Evolutionary conservation across 2,888 invertebrate genomes (phyloP), one percentile per base, ranked within the genome.

Genomic region (Polydrusus cervinus): DNA sequence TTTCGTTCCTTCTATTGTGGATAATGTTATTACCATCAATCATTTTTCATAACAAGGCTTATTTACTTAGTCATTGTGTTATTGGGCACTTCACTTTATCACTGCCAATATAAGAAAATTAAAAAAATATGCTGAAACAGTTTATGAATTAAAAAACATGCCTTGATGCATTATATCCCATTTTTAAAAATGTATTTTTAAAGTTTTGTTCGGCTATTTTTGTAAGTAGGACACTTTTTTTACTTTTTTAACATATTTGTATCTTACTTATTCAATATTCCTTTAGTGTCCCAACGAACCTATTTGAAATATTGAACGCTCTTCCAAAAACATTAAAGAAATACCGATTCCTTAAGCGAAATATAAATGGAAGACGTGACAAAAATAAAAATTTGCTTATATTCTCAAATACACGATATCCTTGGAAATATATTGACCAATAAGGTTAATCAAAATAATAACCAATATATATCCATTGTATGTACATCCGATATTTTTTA

Each of bases 291-390:
- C 25, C 40, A 60, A 43, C 30, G 25, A 64, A 57, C 62, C 69
- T 45, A 68, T 68, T 55, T 14, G 69, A 68, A 68, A 68, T 68
- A 72, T 72, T 49, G 57, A 61, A 68, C 51, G 43, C 62, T 62
- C 20, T 14, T 51, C 64, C 40, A 40, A 62, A 64, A 51, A 49
- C 61, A 71, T 64, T 25, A 64, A 64, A 62, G 62, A 64, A 71
- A 71, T 64, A 51, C 66, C 53, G 65, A 72, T 61, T 73, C 73
- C 66, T 61, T 73, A 67, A 61, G 65, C 67, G 61, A 73, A 64
- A 74, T 68, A 73, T 73, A 73, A 73, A 73, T 73, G 57, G 60
- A 55, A 20, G 43, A 74, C 74, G 74, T 74, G 74, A 68, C 62
- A 62, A 9, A 66, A 65, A 72, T 71, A 57, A 40, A 55, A 16